Base-by-base conservation (phyloP, 2,888 invertebrate genomes). In the Elysia crispata region DNA sequence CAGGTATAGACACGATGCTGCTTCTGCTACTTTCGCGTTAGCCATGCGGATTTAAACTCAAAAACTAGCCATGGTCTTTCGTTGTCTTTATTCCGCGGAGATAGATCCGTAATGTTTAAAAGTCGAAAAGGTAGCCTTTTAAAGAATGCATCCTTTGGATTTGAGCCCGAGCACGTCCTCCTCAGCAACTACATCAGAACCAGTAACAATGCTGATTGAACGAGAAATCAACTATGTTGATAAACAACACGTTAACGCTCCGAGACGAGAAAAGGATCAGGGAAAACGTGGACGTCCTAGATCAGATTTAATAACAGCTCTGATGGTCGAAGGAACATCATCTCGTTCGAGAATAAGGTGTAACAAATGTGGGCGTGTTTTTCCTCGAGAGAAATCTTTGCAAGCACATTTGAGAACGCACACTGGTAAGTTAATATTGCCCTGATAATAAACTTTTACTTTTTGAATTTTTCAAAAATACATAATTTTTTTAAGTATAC, bases 371-470 rank as follows among this genome's bases (percentile, higher is more conserved):
- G 94, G 94, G 84, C 92, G 96, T 79, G 95, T 95, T 30, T 96
- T 96, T 89, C 96, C 96, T 0, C 92, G 95, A 85, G 95, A 95
- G 89, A 96, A 96, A 91, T 95, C 95, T 15, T 93, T 95, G 0
- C 95, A 95, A 89, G 95, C 95, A 30, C 93, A 93, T 85, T 87
- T 93, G 84, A 87, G 92, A 82, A 93, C 92, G 1, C 93, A 93
- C 81, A 93, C 93, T 86, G 92, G 92, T 92, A 85, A 94, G 82
- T 77, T 11, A 41, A 41, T 41, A 11, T 3, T 41, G 41, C 41
- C 3, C 11, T 41, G 11, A 41, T 41, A 41, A 6, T 41, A 41
- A 41, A 41, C 11, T 3, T 41, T 41, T 41, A 41, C 41, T 41
- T 41, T 11, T n/a, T n/a, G n/a, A n/a, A n/a, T n/a, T n/a, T n/a